These are phyloP conservation scores for Arbacia lixula DNA, from an alignment of 53 echinoderm and acorn worm species.

Conservation along the genomic window DNA sequence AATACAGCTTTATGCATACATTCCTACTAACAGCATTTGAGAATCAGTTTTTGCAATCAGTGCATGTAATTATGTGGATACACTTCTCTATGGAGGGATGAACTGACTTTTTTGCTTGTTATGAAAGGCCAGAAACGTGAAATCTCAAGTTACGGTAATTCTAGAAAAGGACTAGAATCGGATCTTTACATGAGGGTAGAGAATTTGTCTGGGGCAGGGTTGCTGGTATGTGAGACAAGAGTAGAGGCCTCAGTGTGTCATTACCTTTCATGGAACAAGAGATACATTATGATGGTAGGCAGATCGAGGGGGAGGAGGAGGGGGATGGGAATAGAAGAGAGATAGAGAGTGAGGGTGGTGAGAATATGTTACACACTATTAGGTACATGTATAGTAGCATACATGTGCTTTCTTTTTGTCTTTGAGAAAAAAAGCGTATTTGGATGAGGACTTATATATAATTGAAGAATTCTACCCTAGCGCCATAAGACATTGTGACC, in stretches of 20 bases:
- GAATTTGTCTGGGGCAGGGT: constrained; percentile 2
- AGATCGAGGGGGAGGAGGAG: not conserved
- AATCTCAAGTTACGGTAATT: constrained; percentile 20
- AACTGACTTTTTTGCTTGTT: constrained; percentile 3
- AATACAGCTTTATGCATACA: too few species aligned
- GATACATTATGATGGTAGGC: not conserved
- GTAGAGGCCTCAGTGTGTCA: not conserved
- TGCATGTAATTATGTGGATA: too few species aligned
- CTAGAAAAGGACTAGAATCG: not conserved
- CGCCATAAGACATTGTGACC: too few species aligned
- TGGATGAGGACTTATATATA: too few species aligned
- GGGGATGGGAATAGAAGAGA: not conserved
- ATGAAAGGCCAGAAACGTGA: not conserved
- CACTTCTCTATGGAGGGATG: not conserved
- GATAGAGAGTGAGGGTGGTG: not conserved
- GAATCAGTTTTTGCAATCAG: too few species aligned
- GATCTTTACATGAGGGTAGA: constrained; percentile 5
- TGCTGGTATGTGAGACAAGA: not conserved
- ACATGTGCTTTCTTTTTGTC: too few species aligned
- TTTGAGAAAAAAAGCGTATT: too few species aligned
- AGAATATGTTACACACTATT: too few species aligned
- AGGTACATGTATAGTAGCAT: too few species aligned
- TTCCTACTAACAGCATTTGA: too few species aligned
- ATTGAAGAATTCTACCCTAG: too few species aligned
- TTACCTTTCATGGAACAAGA: constrained; percentile 31